These are phyloP conservation scores for Gymnorhina tibicen DNA, from an alignment of 2,113 vertebrate genomes.

Conservation along the genomic window DNA sequence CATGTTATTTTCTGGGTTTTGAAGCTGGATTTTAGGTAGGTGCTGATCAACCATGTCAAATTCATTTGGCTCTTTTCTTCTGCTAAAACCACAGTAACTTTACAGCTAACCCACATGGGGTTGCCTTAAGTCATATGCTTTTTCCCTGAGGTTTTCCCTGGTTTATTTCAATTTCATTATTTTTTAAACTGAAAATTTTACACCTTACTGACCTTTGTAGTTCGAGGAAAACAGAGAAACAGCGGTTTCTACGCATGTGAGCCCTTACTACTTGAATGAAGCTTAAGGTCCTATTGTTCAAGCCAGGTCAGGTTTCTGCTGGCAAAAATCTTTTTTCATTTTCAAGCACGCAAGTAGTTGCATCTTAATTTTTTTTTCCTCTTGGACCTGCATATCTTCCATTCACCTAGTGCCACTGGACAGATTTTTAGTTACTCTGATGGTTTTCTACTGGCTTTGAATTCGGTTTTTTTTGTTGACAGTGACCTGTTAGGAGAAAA, in stretches of 20 bases:
- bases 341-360: neutral
- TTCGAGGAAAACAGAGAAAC: neutral
- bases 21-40: neutral
- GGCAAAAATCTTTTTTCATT: neutral
- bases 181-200: neutral
- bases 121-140: neutral
- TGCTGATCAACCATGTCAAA: neutral
- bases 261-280: neutral
- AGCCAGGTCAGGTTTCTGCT: neutral
- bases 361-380: neutral
- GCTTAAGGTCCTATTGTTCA: rapidly evolving
- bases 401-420: neutral
- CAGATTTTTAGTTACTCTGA: neutral
- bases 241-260: neutral
- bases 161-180: neutral
- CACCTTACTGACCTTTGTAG: neutral
- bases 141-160: neutral
- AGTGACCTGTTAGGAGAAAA: neutral
- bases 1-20: neutral
- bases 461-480: neutral
- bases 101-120: neutral
- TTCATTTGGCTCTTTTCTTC: neutral
- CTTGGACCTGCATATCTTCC: neutral
- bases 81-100: neutral
- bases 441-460: neutral